phyloP scores from a whole-genome alignment of 1,140 invertebrate genomes.

The Lysiphlebus fabarum region DNA sequence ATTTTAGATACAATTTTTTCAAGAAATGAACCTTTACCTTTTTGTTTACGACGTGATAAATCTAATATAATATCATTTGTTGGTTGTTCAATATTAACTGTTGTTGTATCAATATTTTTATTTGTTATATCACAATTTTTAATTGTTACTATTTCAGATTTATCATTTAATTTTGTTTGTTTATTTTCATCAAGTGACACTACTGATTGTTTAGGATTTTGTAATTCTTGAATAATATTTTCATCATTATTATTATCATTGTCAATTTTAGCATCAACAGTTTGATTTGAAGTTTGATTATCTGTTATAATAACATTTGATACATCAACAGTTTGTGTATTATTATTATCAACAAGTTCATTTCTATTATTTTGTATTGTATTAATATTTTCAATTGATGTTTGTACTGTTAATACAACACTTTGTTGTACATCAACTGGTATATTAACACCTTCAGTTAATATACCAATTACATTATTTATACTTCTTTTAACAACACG shows the following conservation, averaged over 20 bases:
- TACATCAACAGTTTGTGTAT: constrained; percentile 5
- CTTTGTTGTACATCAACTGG: constrained; percentile 44
- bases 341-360: constrained; percentile 23
- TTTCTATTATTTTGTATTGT: constrained; percentile 26
- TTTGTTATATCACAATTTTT: constrained; percentile 8
- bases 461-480: constrained; percentile 50
- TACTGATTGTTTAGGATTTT: not conserved
- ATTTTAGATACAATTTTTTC: constrained; percentile 54
- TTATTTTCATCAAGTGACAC: constrained; percentile 4
- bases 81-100: constrained; percentile 17
- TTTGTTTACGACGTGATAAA: constrained; percentile 44
- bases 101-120: not conserved
- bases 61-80: constrained; percentile 51
- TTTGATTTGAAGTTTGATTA: constrained; percentile 19
- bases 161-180: not conserved
- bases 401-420: constrained; percentile 46
- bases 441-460: constrained; percentile 52
- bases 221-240: constrained; percentile 5
- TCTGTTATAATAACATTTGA: not conserved
- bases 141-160: not conserved
- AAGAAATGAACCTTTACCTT: constrained; percentile 46
- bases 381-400: constrained; percentile 31
- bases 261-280: constrained; percentile 12
- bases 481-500: constrained; percentile 40
- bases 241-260: constrained; percentile 20